phyloP scores from a whole-genome alignment of 2,113 vertebrate genomes.

The Sula dactylatra region DNA sequence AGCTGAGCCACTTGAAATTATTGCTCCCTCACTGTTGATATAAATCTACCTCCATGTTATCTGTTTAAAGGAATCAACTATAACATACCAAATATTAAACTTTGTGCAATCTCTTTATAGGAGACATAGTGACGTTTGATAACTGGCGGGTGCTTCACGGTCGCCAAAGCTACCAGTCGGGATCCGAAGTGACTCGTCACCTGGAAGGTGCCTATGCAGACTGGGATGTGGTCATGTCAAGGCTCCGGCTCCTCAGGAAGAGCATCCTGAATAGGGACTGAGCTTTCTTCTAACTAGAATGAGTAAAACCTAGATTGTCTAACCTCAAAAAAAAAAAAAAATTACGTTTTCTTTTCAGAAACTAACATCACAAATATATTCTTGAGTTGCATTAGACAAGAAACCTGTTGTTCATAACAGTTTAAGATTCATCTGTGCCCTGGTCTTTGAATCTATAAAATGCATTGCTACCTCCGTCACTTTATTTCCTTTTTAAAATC shows the following conservation, averaged over 20 bases:
- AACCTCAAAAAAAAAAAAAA: neutral
- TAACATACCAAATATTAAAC: neutral
- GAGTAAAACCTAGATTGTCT: neutral
- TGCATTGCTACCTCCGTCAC: neutral
- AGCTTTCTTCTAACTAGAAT: neutral
- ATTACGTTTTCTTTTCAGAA: neutral
- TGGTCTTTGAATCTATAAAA: neutral
- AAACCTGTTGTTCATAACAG: neutral
- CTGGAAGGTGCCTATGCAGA: constrained; percentile 93
- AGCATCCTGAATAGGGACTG: constrained; percentile 46
- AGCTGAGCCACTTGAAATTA: neutral
- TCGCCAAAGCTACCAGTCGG: constrained; percentile 74
- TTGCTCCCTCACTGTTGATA: neutral
- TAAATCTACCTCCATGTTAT: rapidly evolving
- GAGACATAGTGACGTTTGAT: constrained; percentile 90
- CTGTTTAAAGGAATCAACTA: neutral
- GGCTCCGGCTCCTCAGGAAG: constrained; percentile 80
- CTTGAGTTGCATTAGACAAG: neutral
- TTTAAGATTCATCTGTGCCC: neutral
- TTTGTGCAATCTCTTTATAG: constrained; percentile 55
- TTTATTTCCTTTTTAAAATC: neutral
- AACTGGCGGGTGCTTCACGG: constrained; percentile 93
- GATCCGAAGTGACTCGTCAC: constrained; percentile 69
- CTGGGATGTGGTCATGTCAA: constrained; percentile 94
- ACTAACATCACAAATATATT: neutral